phyloP scores from a whole-genome alignment of 1,140 invertebrate species.

The Belonocnema kinseyi region DNA sequence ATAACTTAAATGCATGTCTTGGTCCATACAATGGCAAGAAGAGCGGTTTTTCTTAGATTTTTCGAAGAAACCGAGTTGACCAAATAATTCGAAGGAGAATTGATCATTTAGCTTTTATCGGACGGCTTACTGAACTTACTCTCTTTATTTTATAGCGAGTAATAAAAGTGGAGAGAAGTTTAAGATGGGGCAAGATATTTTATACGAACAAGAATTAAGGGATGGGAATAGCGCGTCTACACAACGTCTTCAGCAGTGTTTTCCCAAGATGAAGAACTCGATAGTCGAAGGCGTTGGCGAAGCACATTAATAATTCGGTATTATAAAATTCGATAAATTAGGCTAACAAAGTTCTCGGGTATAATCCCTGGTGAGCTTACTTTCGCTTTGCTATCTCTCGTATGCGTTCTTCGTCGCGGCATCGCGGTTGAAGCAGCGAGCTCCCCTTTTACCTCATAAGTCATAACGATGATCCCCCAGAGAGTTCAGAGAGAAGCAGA shows the following conservation, averaged over 20 bases:
- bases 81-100: slow-evolving; percentile 18
- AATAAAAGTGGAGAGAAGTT: slow-evolving; percentile 16
- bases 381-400: slow-evolving; percentile 48
- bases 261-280: background rate
- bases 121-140: slow-evolving; percentile 7
- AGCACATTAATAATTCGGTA: slow-evolving; percentile 58
- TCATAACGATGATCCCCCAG: slow-evolving; percentile 60
- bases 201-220: slow-evolving; percentile 23
- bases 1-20: background rate
- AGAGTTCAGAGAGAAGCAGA: slow-evolving; percentile 57
- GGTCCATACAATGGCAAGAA: background rate
- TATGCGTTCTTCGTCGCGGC: slow-evolving; percentile 44
- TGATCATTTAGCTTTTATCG: slow-evolving; percentile 31
- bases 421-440: slow-evolving; percentile 50
- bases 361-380: slow-evolving; percentile 46
- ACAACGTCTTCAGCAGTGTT: background rate
- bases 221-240: background rate
- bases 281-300: slow-evolving; percentile 44
- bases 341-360: slow-evolving; percentile 62
- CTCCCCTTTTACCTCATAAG: slow-evolving; percentile 56
- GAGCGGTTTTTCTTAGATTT: background rate
- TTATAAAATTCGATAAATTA: slow-evolving; percentile 65
- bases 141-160: slow-evolving; percentile 7
- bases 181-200: slow-evolving; percentile 2
- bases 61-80: background rate